Base-by-base conservation (phyloP, 2,888 invertebrate genomes). In the Hypolimnas misippus region DNA sequence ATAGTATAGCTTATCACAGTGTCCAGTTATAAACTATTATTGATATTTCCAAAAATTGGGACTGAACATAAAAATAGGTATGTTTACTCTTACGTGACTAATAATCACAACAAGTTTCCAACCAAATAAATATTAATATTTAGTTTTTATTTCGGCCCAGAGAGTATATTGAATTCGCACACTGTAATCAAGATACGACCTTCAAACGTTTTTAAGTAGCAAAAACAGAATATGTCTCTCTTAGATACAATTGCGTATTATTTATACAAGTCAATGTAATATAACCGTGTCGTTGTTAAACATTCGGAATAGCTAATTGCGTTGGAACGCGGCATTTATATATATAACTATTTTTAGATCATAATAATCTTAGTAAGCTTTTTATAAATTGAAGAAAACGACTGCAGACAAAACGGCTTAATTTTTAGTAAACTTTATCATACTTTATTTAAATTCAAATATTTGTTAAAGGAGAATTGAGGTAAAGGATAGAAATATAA, bases 191-290 rank as follows among this genome's bases (percentile, higher is more conserved):
- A 14, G 0, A 14, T 4, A 49, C 14, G 25, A 68, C 68, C 68
- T 68, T 68, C 59, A 29, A 50, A 40, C 57, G 66, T 50, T 58
- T 68, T 62, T 49, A 55, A 33, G 53, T 57, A 35, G 40, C 58
- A 55, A 62, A 58, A 64, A 67, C 65, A 54, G 25, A 61, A 33
- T 25, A 42, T 59, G n/a, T 14, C 31, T 35, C 29, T 56, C 44
- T 21, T 46, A 25, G 25, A 50, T 51, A 38, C 21, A 44, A 59
- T 59, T 59, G 21, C 42, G 35, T 35, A 46, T 21, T 53, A 53
- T 51, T 33, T 55, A 38, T n/a, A 54, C 35, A 35, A 10, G 29
- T 35, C 44, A 29, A 40, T 42, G 49, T 25, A 55, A 59, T 55
- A 55, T 61, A 61, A 19, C 50, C 40, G 31, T 31, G 55, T 29